Evolutionary conservation across 2,113 vertebrate genomes (phyloP), one percentile per base, ranked within the genome.

Genomic region (Nanorana parkeri): DNA sequence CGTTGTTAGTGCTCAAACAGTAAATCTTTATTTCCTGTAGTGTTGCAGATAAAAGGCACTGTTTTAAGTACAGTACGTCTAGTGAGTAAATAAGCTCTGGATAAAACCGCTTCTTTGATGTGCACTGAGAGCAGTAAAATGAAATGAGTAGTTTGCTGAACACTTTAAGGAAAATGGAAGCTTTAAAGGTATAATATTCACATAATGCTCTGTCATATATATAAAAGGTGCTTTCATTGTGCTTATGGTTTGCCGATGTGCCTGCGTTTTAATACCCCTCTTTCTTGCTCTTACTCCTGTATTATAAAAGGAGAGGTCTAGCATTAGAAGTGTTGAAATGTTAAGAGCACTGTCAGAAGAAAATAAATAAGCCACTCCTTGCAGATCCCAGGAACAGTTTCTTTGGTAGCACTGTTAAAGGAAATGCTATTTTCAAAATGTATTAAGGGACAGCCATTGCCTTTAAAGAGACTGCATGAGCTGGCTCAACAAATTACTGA

Each of bases 161-260:
- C 41, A 60, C 54, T 68, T 79, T 78, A 79, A 58, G 32, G 28
- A 68, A 68, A 79, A 52, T 54, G 28, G 16, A 68, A 79, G 17
- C 51, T 79, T 68, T 68, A 78, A n/a, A 56, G 26, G 32, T 15
- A 47, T 79, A 28, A 69, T 67, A 79, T 60, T 36, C 26, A 68
- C 54, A 68, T 79, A 79, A 78, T 66, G 60, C 36, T 26, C 19
- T 28, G 10, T n/a, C 47, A 47, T n/a, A 63, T n/a, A 63, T 32
- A 60, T 78, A 68, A 65, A 76, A 47, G 63, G 56, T 68, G 19
- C 23, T 19, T 28, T 68, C 17, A 11, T 5, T n/a, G 6, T 28
- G 54, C 23, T 3, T 68, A 19, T 26, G 29, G n/a, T 19, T 4
- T 76, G 73, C 13, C 69, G 7, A 21, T 55, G 54, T 68, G 28